Evolutionary conservation across 92 coral and sea anemone species (phyloP).

Genomic region (Porites divaricata): DNA sequence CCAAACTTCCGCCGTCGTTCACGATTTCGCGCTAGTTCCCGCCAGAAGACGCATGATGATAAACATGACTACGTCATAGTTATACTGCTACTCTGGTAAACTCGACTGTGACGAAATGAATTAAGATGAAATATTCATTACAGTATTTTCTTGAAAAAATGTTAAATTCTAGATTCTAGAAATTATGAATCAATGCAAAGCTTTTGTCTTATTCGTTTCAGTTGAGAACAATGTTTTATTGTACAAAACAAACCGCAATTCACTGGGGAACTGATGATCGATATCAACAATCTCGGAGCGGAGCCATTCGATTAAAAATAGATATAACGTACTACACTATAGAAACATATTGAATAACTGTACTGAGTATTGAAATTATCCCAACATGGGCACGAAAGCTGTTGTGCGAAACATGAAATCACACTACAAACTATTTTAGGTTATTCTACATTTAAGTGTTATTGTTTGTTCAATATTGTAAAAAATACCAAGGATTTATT

Average conservation of each 20-base stretch:
- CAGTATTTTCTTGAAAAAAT: neutral
- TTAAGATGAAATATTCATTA: neutral
- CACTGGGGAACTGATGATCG: neutral
- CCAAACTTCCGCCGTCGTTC: neutral
- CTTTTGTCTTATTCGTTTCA: neutral
- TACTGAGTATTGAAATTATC: neutral
- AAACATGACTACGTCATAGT: neutral
- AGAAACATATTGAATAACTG: constrained; percentile 34
- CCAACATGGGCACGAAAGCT: constrained; percentile 15
- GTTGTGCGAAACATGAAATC: constrained; percentile 30
- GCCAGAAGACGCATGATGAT: constrained; percentile 2
- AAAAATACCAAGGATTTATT: neutral
- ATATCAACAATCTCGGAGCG: neutral
- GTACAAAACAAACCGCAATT: constrained; percentile 16
- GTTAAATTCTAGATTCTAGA: neutral
- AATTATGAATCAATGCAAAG: neutral
- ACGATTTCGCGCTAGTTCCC: constrained; percentile 39
- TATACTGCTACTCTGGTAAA: too few species aligned
- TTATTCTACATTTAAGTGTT: neutral
- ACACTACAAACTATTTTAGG: neutral
- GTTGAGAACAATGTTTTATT: neutral
- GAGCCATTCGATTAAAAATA: neutral
- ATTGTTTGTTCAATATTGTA: constrained; percentile 1
- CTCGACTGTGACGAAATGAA: constrained; percentile 1
- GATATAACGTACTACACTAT: constrained; percentile 25